Conservation (phyloP, 2,797 vertebrate species). For the Darevskia nairensis region DNA sequence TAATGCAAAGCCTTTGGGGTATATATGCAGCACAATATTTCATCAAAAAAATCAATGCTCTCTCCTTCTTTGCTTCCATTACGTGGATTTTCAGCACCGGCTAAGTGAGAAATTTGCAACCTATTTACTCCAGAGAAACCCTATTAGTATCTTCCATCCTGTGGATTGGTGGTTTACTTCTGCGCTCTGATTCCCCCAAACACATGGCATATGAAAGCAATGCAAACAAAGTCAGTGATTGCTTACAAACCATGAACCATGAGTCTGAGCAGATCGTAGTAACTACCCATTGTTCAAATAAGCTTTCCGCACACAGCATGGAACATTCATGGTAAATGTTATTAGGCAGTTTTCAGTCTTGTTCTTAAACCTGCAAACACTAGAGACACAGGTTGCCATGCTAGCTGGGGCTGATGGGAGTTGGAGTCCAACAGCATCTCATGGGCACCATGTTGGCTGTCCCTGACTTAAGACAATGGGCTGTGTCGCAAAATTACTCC, state of each 20-base stretch:
- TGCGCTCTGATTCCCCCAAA: not conserved
- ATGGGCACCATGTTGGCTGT: too few relatives aligned
- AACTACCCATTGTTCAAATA: not conserved
- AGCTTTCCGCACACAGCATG: not conserved
- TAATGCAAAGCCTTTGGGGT: not conserved
- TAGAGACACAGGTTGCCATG: too few relatives aligned
- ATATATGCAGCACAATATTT: not conserved
- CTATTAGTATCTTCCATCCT: not conserved
- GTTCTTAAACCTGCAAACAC: too few relatives aligned
- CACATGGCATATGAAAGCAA: not conserved
- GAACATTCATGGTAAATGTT: not conserved
- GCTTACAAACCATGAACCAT: not conserved
- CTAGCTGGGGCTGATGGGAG: too few relatives aligned
- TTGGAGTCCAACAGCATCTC: too few relatives aligned
- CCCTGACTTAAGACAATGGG: not conserved
- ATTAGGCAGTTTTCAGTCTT: not conserved
- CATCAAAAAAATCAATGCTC: not conserved
- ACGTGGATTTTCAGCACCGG: not conserved
- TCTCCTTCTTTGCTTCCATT: not conserved
- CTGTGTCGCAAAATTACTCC: not conserved
- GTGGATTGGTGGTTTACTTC: not conserved
- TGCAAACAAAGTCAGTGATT: not conserved
- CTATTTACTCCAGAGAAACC: not conserved
- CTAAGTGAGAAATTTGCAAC: not conserved
- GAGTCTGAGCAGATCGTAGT: not conserved